A percentile compares a stretch with the other conserved stretches of the same genome.
phyloP scores from a whole-genome alignment of 2,113 vertebrate genomes.

The Benitochromis conjunctus region DNA sequence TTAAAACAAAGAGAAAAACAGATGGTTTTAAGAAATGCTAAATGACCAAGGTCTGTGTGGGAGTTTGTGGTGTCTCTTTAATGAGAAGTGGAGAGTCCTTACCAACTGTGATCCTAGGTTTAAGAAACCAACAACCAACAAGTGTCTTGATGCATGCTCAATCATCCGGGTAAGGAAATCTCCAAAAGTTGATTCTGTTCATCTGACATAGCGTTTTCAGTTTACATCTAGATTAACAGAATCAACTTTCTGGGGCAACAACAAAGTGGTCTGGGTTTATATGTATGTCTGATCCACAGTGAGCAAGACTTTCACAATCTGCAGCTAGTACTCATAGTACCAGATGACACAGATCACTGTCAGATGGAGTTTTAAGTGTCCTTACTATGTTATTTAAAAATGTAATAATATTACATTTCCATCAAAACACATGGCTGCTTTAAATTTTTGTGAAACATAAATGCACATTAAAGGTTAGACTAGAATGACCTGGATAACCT shows the following conservation, averaged over 20 bases:
- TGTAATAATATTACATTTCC: neutral
- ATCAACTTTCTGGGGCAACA: neutral
- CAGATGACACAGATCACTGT: neutral
- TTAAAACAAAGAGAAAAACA: neutral
- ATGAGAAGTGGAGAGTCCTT: neutral
- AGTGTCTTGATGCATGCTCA: neutral
- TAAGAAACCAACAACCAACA: neutral
- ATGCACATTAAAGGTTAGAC: neutral
- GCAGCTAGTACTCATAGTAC: neutral
- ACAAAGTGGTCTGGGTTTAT: neutral
- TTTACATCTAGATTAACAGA: neutral
- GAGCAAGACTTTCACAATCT: neutral
- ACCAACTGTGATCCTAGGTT: neutral
- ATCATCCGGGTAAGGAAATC: neutral
- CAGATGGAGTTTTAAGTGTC: neutral
- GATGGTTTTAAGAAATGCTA: neutral
- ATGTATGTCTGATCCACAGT: neutral
- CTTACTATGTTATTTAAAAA: neutral
- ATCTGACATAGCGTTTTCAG: neutral
- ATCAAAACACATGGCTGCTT: neutral
- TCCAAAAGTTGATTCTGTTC: neutral
- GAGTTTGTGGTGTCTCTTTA: neutral
- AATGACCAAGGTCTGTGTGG: neutral
- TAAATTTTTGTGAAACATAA: neutral
- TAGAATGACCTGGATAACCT: neutral